These are phyloP conservation scores for Lepidotrigona ventralis DNA, from an alignment of 1,140 invertebrate species.

Conservation along the genomic window DNA sequence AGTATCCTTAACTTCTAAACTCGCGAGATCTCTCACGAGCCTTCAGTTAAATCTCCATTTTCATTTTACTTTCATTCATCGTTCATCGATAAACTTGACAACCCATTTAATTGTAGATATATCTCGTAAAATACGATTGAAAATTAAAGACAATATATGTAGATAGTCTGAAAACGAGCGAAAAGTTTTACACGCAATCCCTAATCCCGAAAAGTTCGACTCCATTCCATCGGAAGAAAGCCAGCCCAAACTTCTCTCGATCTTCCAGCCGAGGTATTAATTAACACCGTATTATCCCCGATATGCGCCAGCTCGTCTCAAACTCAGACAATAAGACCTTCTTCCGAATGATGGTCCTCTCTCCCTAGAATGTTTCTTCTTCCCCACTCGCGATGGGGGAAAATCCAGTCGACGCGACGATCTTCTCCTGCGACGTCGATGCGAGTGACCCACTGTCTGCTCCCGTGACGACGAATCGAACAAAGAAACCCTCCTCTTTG, in stretches of 20 bases:
- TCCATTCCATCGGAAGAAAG: neutral
- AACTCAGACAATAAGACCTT: constrained; percentile 14
- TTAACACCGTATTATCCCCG: constrained; percentile 37
- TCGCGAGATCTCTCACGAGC: too few relatives aligned
- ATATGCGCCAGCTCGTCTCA: constrained; percentile 2
- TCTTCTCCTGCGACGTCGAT: constrained; percentile 27
- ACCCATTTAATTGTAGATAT: too few relatives aligned
- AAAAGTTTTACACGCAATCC: neutral
- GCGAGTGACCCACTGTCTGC: constrained; percentile 61
- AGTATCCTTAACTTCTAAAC: too few relatives aligned
- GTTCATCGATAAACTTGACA: too few relatives aligned
- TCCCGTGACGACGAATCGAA: constrained; percentile 39
- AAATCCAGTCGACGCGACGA: constrained; percentile 20
- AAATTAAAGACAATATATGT: neutral
- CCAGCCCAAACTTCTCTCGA: neutral
- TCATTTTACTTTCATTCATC: too few relatives aligned
- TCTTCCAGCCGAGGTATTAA: constrained; percentile 8
- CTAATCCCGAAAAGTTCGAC: neutral
- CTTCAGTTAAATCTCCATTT: too few relatives aligned
- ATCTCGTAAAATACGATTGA: neutral
- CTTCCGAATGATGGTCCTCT: neutral
- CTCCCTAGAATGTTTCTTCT: neutral
- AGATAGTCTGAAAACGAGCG: too few relatives aligned
- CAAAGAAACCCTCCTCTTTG: constrained; percentile 60
- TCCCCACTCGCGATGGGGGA: neutral